A percentile compares a stretch with the other conserved stretches of the same genome.
Conservation (phyloP, 2,888 invertebrate genomes). For the Drymonia ruficornis region DNA sequence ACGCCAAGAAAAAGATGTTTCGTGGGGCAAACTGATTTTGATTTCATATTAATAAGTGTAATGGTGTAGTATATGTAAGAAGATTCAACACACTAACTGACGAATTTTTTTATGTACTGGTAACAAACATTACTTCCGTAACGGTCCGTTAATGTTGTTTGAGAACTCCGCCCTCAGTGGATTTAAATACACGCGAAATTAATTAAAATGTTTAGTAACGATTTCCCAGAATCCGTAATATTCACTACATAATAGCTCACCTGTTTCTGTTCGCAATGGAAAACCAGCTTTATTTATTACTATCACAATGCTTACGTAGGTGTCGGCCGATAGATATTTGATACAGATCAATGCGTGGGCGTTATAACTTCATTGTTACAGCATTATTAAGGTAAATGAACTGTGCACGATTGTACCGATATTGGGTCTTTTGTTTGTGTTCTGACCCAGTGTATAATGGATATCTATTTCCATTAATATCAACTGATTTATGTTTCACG, state of each 20-base stretch:
- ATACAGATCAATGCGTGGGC: slow-evolving; percentile 62
- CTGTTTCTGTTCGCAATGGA: slow-evolving; percentile 16
- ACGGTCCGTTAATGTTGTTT: no score
- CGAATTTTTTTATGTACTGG: no score
- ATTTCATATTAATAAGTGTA: no score
- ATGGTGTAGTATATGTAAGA: no score
- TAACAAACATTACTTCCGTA: no score
- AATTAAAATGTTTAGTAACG: no score
- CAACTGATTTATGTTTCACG: not conserved
- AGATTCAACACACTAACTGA: no score
- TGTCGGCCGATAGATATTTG: slow-evolving; percentile 66
- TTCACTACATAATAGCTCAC: not conserved
- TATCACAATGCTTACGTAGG: slow-evolving; percentile 62
- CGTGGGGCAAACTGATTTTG: no score
- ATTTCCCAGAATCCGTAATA: no score
- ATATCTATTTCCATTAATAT: slow-evolving; percentile 1
- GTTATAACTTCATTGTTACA: slow-evolving; percentile 59
- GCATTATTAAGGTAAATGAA: slow-evolving; percentile 49
- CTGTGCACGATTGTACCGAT: slow-evolving; percentile 34
- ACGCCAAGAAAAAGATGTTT: no score
- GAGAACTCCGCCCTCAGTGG: no score
- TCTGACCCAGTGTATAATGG: slow-evolving; percentile 6
- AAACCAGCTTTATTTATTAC: slow-evolving; percentile 25
- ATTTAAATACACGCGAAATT: no score
- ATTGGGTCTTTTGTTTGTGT: slow-evolving; percentile 24